Base-by-base conservation (phyloP, 2,113 vertebrate genomes). In the Protomyctophum bolini region DNA sequence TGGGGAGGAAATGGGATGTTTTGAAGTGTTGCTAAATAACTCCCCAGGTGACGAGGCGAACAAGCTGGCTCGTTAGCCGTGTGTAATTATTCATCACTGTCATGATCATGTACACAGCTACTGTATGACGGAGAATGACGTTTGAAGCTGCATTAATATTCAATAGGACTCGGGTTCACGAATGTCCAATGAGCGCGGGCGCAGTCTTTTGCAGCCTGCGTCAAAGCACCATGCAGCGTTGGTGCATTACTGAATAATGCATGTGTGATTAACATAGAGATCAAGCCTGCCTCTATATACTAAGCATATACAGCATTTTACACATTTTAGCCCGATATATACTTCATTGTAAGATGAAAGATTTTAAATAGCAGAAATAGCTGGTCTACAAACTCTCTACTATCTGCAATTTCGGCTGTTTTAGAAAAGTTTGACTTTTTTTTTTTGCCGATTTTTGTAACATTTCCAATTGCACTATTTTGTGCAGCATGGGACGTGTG, bases 81-180 rank as follows among this genome's bases (percentile, higher is more conserved):
- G 28, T 63, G 65, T 73, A 83, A 86, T 83, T 71, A 86, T 77
- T 72, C 63, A 84, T 84, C 41, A 11, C 46, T 21, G 33, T 41
- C 33, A 51, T 60, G 63, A 3, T 41, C 33, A 51, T 60, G 63
- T 62, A 48, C 68, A 69, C 64, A 77, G 70, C 56, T 59, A n/a
- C n/a, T n/a, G n/a, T n/a, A 71, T 14, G 57, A 3, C 15, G 33
- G 61, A 59, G 11, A 67, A 57, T 64, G 72, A 79, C 9, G 48
- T 83, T 85, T 70, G 69, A 82, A 74, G 66, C 10, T 0, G 63
- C 51, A 83, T 88, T 75, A 77, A 83, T 87, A 88, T 86, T 83
- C 69, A 86, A 50, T 28, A n/a, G 75, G 52, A 10, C 29, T 69
- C 61, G 68, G 52, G 12, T 47, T 69, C 61, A 66, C 29, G 28